Evolutionary conservation across 2,888 invertebrate genomes (phyloP), one percentile per base, ranked within the genome.

Genomic region (Ametastegia equiseti): DNA sequence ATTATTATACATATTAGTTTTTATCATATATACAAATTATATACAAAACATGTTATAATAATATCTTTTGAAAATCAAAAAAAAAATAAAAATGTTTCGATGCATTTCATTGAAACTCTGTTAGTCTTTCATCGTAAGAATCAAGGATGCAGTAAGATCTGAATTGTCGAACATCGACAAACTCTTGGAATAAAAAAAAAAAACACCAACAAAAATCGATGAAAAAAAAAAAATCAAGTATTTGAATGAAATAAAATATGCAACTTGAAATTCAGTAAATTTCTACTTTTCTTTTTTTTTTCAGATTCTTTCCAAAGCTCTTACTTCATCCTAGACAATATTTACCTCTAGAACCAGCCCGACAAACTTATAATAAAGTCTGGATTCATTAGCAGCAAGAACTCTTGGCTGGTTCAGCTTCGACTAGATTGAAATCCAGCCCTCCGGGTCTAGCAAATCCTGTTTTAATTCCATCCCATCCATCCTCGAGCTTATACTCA

Each of bases 381-480:
- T 71, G n/a, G 42, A 15, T 57, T 42, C 42, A 78, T 86, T 92
- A 97, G 93, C 98, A 98, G 93, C 98, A 98, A 84, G 97, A 96
- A 65, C 96, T 96, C 90, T 96, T 96, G 79, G 97, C 97, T 1
- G 97, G 95, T 92, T 98, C 98, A 0, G 97, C 98, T 92, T 98
- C 97, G 67, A 96, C 95, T 84, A 98, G 93, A 92, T 97, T 97
- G 90, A 96, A 96, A 92, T 97, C 97, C 91, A 96, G 93, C 83
- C 96, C 96, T 84, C 95, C 96, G 33, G 97, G 96, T 86, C 97
- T 92, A 85, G 96, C 95, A 92, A 97, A 97, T 36, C 98, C 98
- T 45, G 97, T 97, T 92, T 98, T 98, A 80, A 99, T 98, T 5
- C 99, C 98, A 89, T 99, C 98, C 98, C 98, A 98, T 15, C 98